Evolutionary conservation across 2,888 invertebrate genomes (phyloP).

Genomic region (Xestia ashworthii): DNA sequence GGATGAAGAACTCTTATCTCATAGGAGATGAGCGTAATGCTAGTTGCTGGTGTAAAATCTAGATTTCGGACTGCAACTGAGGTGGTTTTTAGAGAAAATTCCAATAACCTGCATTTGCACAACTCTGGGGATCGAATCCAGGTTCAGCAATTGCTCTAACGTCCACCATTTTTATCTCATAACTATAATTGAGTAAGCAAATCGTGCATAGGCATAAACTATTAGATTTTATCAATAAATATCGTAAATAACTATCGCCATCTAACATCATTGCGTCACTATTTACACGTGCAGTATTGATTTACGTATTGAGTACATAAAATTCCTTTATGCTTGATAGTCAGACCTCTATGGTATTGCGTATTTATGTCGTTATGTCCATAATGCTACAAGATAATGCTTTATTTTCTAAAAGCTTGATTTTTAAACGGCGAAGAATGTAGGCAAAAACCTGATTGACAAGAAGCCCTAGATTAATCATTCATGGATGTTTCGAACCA

Average conservation of each 20-base stretch:
- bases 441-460: not conserved
- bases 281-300: conserved; percentile 29
- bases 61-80: not conserved
- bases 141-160: no score
- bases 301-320: conserved; percentile 15
- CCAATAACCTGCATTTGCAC: not conserved
- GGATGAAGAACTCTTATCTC: no score
- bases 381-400: not conserved
- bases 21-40: not conserved
- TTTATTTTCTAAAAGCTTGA: not conserved
- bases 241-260: conserved; percentile 7
- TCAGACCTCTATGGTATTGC: not conserved
- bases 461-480: not conserved
- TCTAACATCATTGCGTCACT: conserved; percentile 12
- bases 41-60: not conserved
- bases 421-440: not conserved
- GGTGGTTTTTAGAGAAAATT: not conserved
- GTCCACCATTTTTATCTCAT: not conserved
- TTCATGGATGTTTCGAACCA: not conserved
- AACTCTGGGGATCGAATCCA: not conserved
- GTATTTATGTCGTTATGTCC: not conserved
- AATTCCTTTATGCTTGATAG: not conserved
- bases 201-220: not conserved
- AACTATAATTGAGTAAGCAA: not conserved
- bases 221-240: no score